Evolutionary conservation across 2,113 vertebrate species (phyloP), one percentile per base, ranked within the genome.

Genomic region (Perca fluviatilis): DNA sequence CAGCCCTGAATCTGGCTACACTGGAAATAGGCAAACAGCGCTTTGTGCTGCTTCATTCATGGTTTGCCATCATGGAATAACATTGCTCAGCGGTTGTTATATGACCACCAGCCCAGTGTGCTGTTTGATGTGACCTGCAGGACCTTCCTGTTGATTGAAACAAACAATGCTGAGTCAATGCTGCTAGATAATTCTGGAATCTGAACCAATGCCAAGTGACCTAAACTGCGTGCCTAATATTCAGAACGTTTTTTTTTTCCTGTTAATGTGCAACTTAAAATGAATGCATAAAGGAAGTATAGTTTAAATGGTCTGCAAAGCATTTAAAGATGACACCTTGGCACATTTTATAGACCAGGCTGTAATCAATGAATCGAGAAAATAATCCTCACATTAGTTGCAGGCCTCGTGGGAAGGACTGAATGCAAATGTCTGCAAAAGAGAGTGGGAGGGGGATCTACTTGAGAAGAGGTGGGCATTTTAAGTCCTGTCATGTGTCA

Each of bases 131-230:
- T 51, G 66, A 83, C 71, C 51, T 47, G 63, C 74, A 36, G 66
- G 58, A 87, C 60, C 25, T 66, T 72, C 50, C 33, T 2, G 23
- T 19, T 65, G 81, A 80, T 16, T 75, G 60, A 83, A 70, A 73
- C 65, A 83, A 85, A 86, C 85, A 88, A 63, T 79, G 89, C 88
- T 89, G 91, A 92, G 80, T 93, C 89, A 88, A 74, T 80, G 62
- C 54, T 58, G 85, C 76, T 53, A 49, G 80, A 73, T 77, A 60
- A 79, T 86, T 92, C 86, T 1, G 80, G 88, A 90, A 88, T 78
- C 61, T 83, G 57, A 89, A 76, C 74, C 60, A 40, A 30, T 70
- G 90, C 86, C 88, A 79, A 84, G 57, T 79, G 27, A 64, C 49
- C 73, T 74, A 73, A 87, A 81, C 79, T 66, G 85, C 49, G 43